Evolutionary conservation across 2,113 vertebrate genomes (phyloP).

Genomic region (Crotalus helleri): DNA sequence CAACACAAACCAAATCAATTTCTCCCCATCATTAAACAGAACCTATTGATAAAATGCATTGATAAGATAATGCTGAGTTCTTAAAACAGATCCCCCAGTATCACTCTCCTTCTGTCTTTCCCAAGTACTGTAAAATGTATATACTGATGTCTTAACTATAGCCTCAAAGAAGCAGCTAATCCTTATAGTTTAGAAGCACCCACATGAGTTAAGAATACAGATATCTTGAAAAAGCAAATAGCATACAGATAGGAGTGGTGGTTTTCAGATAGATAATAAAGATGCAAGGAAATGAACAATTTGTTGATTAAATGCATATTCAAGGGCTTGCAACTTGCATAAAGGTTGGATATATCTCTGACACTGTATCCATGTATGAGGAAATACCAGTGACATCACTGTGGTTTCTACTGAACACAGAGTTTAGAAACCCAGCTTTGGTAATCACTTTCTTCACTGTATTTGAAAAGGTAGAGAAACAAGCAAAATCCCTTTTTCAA

Average conservation of each 20-base stretch:
- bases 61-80: not conserved
- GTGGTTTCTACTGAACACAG: not conserved
- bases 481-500: not conserved
- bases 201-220: not conserved
- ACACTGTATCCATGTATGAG: not conserved
- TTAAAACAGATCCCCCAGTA: not conserved
- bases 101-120: not conserved
- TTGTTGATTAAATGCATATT: not conserved
- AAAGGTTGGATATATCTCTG: not conserved
- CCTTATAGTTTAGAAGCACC: not conserved
- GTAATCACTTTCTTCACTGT: not conserved
- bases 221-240: not conserved
- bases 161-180: not conserved
- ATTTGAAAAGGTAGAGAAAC: not conserved
- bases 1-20: not conserved
- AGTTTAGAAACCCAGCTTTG: not conserved
- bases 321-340: not conserved
- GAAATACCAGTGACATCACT: not conserved
- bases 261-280: not conserved
- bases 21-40: not conserved
- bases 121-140: not conserved
- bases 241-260: not conserved
- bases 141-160: not conserved
- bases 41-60: not conserved
- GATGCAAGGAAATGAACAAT: not conserved